A percentile compares a stretch with the other conserved stretches of the same genome.
Conservation (phyloP, 2,113 vertebrate genomes). For the Cranoglanis bouderius region DNA sequence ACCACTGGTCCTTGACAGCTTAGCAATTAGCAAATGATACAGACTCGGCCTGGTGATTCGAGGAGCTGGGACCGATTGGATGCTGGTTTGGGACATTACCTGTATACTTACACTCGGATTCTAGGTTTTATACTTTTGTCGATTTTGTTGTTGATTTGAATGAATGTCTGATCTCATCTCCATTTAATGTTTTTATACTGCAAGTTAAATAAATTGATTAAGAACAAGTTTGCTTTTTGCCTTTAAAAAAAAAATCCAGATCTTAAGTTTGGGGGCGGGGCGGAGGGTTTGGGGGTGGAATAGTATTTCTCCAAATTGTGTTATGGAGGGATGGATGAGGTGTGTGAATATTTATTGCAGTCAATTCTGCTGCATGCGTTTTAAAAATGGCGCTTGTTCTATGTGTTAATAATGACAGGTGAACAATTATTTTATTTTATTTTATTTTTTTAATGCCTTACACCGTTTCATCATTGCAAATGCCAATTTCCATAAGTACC, state of each 20-base stretch:
- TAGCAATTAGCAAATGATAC: slow-evolving; percentile 76
- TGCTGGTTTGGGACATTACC: slow-evolving; percentile 69
- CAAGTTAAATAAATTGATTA: slow-evolving; percentile 43
- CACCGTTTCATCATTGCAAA: slow-evolving; percentile 65
- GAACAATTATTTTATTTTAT: slow-evolving; percentile 22
- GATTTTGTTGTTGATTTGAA: background rate
- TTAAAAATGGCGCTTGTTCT: slow-evolving; percentile 52
- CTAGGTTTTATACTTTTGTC: background rate
- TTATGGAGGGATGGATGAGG: background rate
- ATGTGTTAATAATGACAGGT: slow-evolving; percentile 58
- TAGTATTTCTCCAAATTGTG: slow-evolving; percentile 3
- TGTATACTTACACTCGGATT: slow-evolving; percentile 52
- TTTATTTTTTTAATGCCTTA: slow-evolving; percentile 38
- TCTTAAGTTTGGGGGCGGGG: background rate
- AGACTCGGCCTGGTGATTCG: slow-evolving; percentile 63
- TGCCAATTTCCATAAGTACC: slow-evolving; percentile 78
- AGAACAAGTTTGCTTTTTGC: background rate
- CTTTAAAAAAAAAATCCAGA: slow-evolving; percentile 14
- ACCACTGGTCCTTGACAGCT: slow-evolving; percentile 62
- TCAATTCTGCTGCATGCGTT: slow-evolving; percentile 38
- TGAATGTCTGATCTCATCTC: background rate
- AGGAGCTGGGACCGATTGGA: slow-evolving; percentile 66
- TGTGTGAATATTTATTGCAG: slow-evolving; percentile 39
- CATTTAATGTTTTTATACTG: slow-evolving; percentile 21
- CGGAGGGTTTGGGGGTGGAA: slow-evolving; percentile 7